phyloP scores from a whole-genome alignment of 2,888 invertebrate genomes.

The Archaeoteleia sp. region DNA sequence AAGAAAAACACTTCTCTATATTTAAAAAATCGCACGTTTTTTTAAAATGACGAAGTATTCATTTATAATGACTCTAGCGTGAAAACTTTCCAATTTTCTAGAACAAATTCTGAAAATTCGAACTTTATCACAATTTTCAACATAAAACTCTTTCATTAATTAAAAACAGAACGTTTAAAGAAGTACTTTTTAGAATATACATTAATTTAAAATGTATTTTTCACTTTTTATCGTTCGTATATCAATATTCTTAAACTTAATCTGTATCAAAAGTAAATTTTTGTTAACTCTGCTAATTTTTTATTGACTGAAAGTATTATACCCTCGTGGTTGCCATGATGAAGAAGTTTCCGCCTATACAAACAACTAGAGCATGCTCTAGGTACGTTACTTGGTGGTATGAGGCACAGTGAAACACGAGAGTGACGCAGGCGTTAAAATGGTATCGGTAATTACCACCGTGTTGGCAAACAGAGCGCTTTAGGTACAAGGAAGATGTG shows the following conservation, averaged over 20 bases:
- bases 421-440: constrained; percentile 61
- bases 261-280: constrained; percentile 13
- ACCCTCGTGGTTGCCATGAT: constrained; percentile 25
- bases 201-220: too few species aligned
- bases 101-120: too few species aligned
- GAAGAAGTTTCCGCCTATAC: constrained; percentile 37
- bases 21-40: too few species aligned
- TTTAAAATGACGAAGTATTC: too few species aligned
- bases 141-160: too few species aligned
- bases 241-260: background rate
- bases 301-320: constrained; percentile 20
- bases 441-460: constrained; percentile 70
- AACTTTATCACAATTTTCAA: too few species aligned
- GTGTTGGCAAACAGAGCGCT: constrained; percentile 67
- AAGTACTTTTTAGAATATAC: too few species aligned
- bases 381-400: constrained; percentile 33
- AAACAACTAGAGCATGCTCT: constrained; percentile 30
- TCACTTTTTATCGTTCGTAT: too few species aligned
- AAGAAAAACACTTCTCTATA: too few species aligned
- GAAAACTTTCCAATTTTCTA: too few species aligned
- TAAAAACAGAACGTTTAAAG: too few species aligned
- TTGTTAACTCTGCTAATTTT: constrained; percentile 23
- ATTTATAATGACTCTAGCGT: too few species aligned
- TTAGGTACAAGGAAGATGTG: constrained; percentile 45
- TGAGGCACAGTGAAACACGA: constrained; percentile 37